Conservation (phyloP, 2,888 invertebrate species). For the Sialis fuliginosa region DNA sequence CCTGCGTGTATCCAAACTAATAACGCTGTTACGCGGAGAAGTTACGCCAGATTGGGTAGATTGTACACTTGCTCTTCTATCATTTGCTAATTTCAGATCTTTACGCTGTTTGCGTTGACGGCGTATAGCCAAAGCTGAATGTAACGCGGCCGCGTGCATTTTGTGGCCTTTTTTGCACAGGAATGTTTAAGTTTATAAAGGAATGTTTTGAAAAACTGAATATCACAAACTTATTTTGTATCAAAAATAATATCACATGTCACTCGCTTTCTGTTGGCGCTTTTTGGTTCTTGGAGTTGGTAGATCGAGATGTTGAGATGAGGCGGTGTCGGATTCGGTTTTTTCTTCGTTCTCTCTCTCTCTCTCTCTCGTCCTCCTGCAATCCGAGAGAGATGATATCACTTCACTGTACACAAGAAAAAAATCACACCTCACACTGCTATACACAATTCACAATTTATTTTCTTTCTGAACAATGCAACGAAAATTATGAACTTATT, state of each 20-base stretch:
- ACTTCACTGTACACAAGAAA: conserved; percentile 1
- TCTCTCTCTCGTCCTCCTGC: conserved; percentile 5
- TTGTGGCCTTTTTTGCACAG: conserved; percentile 15
- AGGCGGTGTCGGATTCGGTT: too few species aligned
- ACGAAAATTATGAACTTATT: too few species aligned
- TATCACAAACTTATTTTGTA: too few species aligned
- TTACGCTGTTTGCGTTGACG: conserved; percentile 72
- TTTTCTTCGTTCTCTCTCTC: not conserved
- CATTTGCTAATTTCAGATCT: conserved; percentile 54
- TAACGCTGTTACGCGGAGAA: conserved; percentile 57
- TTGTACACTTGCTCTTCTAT: conserved; percentile 63
- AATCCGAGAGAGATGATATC: conserved; percentile 7
- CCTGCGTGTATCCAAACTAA: conserved; percentile 38
- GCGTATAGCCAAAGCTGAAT: conserved; percentile 84
- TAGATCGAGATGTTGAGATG: too few species aligned
- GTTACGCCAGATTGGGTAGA: conserved; percentile 65
- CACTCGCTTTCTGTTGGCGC: too few species aligned
- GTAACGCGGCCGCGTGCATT: conserved; percentile 66
- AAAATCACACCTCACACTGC: too few species aligned
- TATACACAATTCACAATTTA: too few species aligned
- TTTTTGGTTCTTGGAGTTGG: too few species aligned
- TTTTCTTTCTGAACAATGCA: too few species aligned
- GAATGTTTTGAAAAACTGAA: too few species aligned
- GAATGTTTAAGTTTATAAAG: too few species aligned
- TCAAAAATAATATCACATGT: too few species aligned